phyloP scores from a whole-genome alignment of 2,113 vertebrate genomes.

The Crotalus viridis region DNA sequence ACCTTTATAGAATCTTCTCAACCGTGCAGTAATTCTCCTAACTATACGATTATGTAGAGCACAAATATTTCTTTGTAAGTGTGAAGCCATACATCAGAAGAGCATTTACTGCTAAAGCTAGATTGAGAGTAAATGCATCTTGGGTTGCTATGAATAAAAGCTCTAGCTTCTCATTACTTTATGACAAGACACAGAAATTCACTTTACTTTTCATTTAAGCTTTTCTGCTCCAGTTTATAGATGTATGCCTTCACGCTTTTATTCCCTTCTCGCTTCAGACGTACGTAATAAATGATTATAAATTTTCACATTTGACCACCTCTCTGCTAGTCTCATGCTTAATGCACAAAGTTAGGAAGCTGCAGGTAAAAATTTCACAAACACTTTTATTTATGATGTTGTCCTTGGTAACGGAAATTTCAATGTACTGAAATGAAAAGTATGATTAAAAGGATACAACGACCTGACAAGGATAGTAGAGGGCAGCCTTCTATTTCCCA shows the following conservation, averaged over 20 bases:
- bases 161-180: constrained; percentile 87
- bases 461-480: constrained; percentile 83
- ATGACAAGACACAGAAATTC: constrained; percentile 87
- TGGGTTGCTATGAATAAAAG: constrained; percentile 80
- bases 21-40: constrained; percentile 80
- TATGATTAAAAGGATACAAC: constrained; percentile 91
- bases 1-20: constrained; percentile 79
- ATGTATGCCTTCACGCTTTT: constrained; percentile 87
- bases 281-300: constrained; percentile 92
- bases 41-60: constrained; percentile 82
- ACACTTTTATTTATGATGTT: constrained; percentile 94
- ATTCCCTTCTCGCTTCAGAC: constrained; percentile 80
- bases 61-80: constrained; percentile 88
- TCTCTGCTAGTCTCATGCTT: constrained; percentile 78
- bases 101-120: constrained; percentile 77
- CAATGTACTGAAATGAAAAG: constrained; percentile 97
- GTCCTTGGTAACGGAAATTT: constrained; percentile 96
- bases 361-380: constrained; percentile 91
- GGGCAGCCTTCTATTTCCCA: constrained; percentile 84
- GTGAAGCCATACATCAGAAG: constrained; percentile 80
- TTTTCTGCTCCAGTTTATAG: constrained; percentile 80
- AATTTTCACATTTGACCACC: constrained; percentile 90
- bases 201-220: constrained; percentile 91
- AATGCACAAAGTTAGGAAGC: constrained; percentile 84
- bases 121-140: constrained; percentile 82